Evolutionary conservation across 2,797 vertebrate genomes (phyloP).

Genomic region (Cossypha heuglini): DNA sequence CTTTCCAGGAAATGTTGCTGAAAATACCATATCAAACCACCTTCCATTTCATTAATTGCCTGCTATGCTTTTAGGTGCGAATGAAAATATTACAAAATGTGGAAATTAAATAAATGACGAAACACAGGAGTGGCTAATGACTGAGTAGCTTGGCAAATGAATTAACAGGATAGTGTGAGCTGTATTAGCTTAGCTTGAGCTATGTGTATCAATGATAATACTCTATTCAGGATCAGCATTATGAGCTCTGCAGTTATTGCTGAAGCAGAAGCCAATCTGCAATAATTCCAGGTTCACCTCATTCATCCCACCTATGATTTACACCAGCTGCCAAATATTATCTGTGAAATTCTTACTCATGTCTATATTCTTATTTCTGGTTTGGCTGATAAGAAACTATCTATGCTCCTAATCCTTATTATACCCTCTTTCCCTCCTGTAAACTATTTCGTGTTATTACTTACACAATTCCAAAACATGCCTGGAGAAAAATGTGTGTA

Average conservation of each 20-base stretch:
- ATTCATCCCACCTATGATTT: not conserved
- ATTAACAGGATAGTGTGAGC: not conserved
- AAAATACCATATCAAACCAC: constrained; percentile 28
- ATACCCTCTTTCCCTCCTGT: not conserved
- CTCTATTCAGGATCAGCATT: not conserved
- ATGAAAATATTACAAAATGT: constrained; percentile 51
- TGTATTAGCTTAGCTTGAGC: not conserved
- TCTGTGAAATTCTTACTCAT: not conserved
- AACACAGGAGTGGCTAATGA: constrained; percentile 14
- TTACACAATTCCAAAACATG: not conserved
- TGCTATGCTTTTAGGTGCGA: constrained; percentile 9
- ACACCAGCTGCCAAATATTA: not conserved
- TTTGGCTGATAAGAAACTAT: not conserved
- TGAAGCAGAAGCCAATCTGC: not conserved
- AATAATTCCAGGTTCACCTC: not conserved
- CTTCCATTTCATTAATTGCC: not conserved
- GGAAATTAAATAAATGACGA: constrained; percentile 40
- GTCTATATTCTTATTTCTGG: not conserved
- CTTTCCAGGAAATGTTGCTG: constrained; percentile 1
- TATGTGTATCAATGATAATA: not conserved
- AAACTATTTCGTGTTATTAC: not conserved
- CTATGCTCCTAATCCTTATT: not conserved
- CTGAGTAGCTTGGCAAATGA: constrained; percentile 7
- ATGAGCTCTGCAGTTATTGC: not conserved
- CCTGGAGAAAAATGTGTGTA: not conserved